Evolutionary conservation across 2,113 vertebrate species (phyloP), one percentile per base, ranked within the genome.

Genomic region (Symphodus melops): DNA sequence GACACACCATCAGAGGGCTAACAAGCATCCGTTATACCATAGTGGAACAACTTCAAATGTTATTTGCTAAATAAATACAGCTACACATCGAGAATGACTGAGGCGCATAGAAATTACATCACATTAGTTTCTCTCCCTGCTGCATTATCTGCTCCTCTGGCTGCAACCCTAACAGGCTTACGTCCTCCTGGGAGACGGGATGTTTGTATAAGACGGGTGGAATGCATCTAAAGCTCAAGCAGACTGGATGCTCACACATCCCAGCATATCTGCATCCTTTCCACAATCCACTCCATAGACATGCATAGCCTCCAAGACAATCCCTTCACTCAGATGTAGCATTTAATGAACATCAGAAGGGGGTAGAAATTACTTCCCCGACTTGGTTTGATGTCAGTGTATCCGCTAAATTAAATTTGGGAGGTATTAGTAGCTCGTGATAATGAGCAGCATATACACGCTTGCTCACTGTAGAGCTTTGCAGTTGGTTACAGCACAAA

Each of bases 41-140:
- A 61, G 79, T 23, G 68, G 81, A 69, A 66, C 70, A 70, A 69
- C 74, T 66, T 90, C 68, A 84, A 79, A 81, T 82, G 67, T 73
- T 82, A 83, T 84, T 77, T 62, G 42, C 56, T 79, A 85, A 88
- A 88, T 86, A 78, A 84, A 85, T 82, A 87, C 66, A 74, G 68
- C 49, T 41, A 72, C 68, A 71, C 25, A 66, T 14, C 4, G 71
- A 78, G 74, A 56, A 49, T 60, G 71, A 82, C 67, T 70, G 66
- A 83, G 70, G 84, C 48, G 68, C 74, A 53, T 48, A 51, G 61
- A 76, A 75, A 86, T 82, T 44, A 82, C 67, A 81, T 75, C 66
- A 54, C 57, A 69, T 76, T 77, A 77, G 73, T 84, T 75, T 71
- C 58, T 56, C 46, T 42, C 13, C 37, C 72, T 55, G 71, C 56